Conservation (phyloP, 2,113 vertebrate species). For the Casuarius casuarius region DNA sequence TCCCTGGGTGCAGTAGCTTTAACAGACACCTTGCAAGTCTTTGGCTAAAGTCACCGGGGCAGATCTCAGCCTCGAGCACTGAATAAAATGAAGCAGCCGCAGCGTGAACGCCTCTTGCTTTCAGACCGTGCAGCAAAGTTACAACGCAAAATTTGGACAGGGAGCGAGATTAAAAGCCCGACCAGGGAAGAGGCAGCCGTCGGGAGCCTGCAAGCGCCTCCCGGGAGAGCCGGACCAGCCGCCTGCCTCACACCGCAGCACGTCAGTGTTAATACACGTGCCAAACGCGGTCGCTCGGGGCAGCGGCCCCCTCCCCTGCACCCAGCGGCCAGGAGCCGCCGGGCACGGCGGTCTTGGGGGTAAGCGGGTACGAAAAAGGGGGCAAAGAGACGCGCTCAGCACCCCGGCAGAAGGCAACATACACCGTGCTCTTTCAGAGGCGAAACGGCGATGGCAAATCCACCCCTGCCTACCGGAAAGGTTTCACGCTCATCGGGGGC, state of each 20-base stretch:
- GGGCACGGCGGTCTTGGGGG: background rate
- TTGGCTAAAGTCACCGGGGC: accelerated
- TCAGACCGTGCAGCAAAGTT: accelerated
- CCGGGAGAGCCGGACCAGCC: no score
- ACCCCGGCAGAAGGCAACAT: background rate
- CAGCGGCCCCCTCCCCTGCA: no score
- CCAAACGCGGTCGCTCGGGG: no score
- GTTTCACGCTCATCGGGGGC: background rate
- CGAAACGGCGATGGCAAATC: background rate
- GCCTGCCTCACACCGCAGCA: background rate
- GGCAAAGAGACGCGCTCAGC: background rate
- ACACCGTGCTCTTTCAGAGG: background rate
- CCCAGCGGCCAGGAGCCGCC: no score
- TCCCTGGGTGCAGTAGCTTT: accelerated
- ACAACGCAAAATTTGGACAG: accelerated
- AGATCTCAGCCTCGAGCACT: accelerated
- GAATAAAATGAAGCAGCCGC: accelerated
- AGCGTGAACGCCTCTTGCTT: accelerated
- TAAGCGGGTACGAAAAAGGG: background rate
- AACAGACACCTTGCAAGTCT: accelerated
- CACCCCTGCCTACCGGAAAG: background rate
- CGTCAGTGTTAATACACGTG: no score
- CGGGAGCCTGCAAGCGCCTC: no score
- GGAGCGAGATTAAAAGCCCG: accelerated
- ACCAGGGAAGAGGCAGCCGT: background rate